Conservation (phyloP, 1,140 invertebrate genomes). For the Hestina assimilis region DNA sequence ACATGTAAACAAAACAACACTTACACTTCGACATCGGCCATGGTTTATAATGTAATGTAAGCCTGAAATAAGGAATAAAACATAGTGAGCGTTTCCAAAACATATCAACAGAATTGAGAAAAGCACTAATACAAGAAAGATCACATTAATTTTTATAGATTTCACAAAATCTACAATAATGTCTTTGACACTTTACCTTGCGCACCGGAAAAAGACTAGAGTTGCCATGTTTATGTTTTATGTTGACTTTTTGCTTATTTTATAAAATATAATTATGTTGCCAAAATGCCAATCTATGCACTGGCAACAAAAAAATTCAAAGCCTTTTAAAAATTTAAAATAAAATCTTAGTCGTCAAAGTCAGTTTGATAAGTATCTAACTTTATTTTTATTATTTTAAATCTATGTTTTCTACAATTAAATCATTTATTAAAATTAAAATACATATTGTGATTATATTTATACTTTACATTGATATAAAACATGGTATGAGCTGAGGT, state of each 20-base stretch:
- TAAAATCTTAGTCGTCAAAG: not conserved
- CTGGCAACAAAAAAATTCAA: constrained; percentile 3
- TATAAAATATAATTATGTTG: not conserved
- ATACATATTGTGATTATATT: not conserved
- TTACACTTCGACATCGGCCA: constrained; percentile 75
- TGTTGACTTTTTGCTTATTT: constrained; percentile 3
- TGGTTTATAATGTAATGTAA: constrained; percentile 53
- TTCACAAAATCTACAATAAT: constrained; percentile 45
- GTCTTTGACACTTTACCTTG: constrained; percentile 74
- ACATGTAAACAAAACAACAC: constrained; percentile 42
- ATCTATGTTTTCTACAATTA: not conserved
- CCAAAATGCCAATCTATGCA: not conserved
- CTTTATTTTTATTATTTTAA: constrained; percentile 2
- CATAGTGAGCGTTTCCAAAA: constrained; percentile 36
- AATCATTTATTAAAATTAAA: not conserved
- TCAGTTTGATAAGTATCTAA: constrained; percentile 5
- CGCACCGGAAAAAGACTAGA: constrained; percentile 71
- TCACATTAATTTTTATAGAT: constrained; percentile 59
- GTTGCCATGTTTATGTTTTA: constrained; percentile 36
- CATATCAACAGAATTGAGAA: constrained; percentile 31
- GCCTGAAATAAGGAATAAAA: constrained; percentile 68
- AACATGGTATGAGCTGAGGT: not conserved
- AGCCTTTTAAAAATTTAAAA: not conserved
- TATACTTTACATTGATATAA: not conserved
- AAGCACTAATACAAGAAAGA: constrained; percentile 40